A percentile compares a stretch with the other conserved stretches of the same genome.
phyloP scores from a whole-genome alignment of 2,888 invertebrate species.

The Synanthedon myopaeformis region DNA sequence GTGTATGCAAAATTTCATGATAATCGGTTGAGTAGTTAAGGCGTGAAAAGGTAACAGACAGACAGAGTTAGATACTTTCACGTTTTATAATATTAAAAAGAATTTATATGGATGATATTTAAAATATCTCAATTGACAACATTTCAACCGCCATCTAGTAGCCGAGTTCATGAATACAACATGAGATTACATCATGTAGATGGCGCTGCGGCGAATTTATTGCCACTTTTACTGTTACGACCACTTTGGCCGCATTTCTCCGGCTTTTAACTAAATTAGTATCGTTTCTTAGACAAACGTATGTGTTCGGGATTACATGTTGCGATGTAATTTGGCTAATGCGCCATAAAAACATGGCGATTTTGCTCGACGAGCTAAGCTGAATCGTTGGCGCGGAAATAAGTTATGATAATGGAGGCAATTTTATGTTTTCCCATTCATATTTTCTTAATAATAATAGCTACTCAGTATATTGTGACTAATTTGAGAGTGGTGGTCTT shows the following conservation, averaged over 20 bases:
- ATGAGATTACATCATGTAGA: conserved; percentile 39
- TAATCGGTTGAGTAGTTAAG: too few relatives aligned
- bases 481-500: too few relatives aligned
- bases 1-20: too few relatives aligned
- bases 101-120: background rate
- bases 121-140: conserved; percentile 27
- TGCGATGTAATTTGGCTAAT: conserved; percentile 41
- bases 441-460: too few relatives aligned
- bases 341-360: conserved; percentile 40
- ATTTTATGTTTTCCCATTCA: background rate
- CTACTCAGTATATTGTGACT: too few relatives aligned
- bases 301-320: conserved; percentile 30
- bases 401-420: background rate
- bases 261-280: conserved; percentile 56
- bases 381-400: conserved; percentile 6
- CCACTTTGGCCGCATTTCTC: conserved; percentile 43
- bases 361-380: conserved; percentile 29
- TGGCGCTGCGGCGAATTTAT: conserved; percentile 51
- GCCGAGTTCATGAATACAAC: conserved; percentile 45
- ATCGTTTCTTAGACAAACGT: conserved; percentile 35
- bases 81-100: too few relatives aligned
- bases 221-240: conserved; percentile 42
- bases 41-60: too few relatives aligned
- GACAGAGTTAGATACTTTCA: too few relatives aligned
- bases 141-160: conserved; percentile 52